phyloP scores from a whole-genome alignment of 2,888 invertebrate genomes.

The Lithophane semibrunnea region DNA sequence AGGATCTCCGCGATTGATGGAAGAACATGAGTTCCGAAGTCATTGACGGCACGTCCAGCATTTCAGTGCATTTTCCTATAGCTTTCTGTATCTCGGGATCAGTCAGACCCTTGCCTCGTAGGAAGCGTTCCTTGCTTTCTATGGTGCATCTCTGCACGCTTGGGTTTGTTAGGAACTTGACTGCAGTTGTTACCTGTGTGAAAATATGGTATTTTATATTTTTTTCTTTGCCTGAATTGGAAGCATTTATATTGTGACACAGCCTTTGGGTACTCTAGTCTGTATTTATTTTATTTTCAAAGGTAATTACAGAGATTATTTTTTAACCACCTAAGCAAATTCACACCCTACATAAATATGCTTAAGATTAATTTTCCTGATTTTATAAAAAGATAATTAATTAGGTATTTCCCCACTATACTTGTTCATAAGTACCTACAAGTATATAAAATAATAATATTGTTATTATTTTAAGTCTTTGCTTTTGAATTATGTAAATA shows the following conservation, averaged over 20 bases:
- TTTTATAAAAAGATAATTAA: not conserved
- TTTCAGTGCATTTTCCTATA: conserved; percentile 91
- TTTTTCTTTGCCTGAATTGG: not conserved
- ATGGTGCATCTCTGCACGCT: conserved; percentile 94
- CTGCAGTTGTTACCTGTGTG: conserved; percentile 94
- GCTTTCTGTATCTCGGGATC: conserved; percentile 94
- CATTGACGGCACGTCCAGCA: conserved; percentile 82
- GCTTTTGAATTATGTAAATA: not conserved
- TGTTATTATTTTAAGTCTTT: no score
- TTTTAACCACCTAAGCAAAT: not conserved
- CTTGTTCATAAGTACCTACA: no score
- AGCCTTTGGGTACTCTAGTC: not conserved
- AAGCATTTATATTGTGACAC: not conserved
- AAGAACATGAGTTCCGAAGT: conserved; percentile 86
- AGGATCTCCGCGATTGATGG: conserved; percentile 80
- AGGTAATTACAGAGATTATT: no score
- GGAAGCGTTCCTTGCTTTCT: conserved; percentile 94
- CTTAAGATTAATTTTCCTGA: not conserved
- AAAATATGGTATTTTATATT: not conserved
- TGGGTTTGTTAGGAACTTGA: conserved; percentile 96
- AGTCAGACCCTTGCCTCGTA: conserved; percentile 94
- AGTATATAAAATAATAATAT: no score
- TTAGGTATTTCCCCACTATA: no score
- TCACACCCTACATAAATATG: no score
- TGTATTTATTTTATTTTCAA: not conserved